Base-by-base conservation (phyloP, 2,888 invertebrate species). In the Sicus ferrugineus region DNA sequence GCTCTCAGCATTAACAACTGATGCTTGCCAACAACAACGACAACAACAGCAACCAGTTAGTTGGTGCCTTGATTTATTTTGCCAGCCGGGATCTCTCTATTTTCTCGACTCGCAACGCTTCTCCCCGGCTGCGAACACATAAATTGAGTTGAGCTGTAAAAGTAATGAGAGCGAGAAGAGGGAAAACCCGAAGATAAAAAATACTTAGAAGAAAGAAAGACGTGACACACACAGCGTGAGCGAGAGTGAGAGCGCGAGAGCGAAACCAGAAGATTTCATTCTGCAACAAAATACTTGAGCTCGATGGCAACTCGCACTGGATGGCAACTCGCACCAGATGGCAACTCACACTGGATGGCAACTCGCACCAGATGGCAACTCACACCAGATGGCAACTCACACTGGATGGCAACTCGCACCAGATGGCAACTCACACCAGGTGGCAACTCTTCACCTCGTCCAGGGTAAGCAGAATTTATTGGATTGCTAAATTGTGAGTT, bases 401-500 rank as follows among this genome's bases (percentile, higher is more conserved):
- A 5, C n/a, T 50, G 50, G 6, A 14, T n/a, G 16, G 16, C n/a
- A n/a, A 50, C 19, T n/a, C 9, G 50, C 6, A n/a, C 16, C 50
- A n/a, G 50, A 9, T n/a, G 46, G 9, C 14, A 6, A 11, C 9
- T 4, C n/a, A n/a, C 54, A 7, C 7, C 54, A 23, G 26, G 4
- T 26, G 26, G 54, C 54, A 23, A 38, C 5, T n/a, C 26, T 6
- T 6, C 19, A n/a, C 16, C 6, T 19, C 23, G 16, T 28, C 78
- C 79, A 80, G 81, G 78, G 78, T 79, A 77, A 79, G 76, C 76
- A 79, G 81, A 81, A 81, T 81, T 81, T 81, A 82, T 82, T 81
- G 81, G 80, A 80, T 82, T 81, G 81, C 81, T 81, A 82, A 81
- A 81, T 80, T 81, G 81, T 78, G 80, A 81, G 81, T 81, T 80